Base-by-base conservation (phyloP, 2,113 vertebrate species). In the Patagioenas fasciata region DNA sequence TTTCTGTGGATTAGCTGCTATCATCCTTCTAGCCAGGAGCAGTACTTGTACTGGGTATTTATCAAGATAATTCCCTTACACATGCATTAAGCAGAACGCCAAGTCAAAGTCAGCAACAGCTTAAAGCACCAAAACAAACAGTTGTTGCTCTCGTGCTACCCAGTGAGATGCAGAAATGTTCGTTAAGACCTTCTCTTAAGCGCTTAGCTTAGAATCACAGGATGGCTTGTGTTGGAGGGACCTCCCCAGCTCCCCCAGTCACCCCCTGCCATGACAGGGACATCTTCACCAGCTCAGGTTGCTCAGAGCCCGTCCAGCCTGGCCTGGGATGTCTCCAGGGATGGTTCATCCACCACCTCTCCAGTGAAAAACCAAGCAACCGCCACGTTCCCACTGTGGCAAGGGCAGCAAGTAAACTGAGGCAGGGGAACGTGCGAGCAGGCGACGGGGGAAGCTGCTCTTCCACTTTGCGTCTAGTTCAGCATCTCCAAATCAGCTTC, bases 1-100 rank as follows among this genome's bases (percentile, higher is more conserved):
- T 25, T 89, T 14, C 85, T 53, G 73, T 44, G 91, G 94, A 93
- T 96, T 92, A 94, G 80, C 89, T 93, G 90, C 91, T 89, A n/a
- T 70, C 73, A 75, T 44, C 66, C 66, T 20, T 36, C 62, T 4
- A 21, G 89, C 81, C 88, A 92, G 87, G 58, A 94, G 91, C 95
- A 20, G 20, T 20, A 21, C 73, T 28, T 25, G 53, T 56, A 26
- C 75, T 0, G 15, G 4, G 61, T 4, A 4, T 29, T 87, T 28
- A 70, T 3, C 54, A 4, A 21, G n/a, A 1, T 20, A 31, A 94
- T 64, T 85, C 85, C 82, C 73, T 64, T 0, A 12, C 4, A 21
- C 57, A 15, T 7, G 82, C 71, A 7, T 13, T 2, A 62, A 53
- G 61, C 40, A 70, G 60, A 60, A 42, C 8, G 26, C 2, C 20